phyloP scores from a whole-genome alignment of 2,888 invertebrate genomes.

The Lochmaea crataegi region DNA sequence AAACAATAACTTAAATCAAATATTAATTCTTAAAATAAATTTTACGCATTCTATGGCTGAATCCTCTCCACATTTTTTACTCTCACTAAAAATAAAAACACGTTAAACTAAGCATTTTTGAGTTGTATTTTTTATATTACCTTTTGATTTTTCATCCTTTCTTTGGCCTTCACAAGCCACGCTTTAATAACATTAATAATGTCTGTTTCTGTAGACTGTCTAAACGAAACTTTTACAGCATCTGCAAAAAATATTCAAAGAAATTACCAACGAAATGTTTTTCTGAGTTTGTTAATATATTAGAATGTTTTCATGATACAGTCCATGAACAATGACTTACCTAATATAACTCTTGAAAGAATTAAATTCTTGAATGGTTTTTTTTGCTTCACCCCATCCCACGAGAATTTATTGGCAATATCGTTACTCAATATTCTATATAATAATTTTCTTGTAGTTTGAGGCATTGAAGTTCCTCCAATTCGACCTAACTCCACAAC shows the following conservation, averaged over 20 bases:
- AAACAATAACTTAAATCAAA: background rate
- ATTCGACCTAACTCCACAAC: conserved; percentile 4
- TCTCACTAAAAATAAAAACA: background rate
- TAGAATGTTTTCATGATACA: conserved; percentile 4
- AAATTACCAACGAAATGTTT: background rate
- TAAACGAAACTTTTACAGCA: background rate
- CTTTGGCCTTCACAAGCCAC: background rate
- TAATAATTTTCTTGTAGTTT: no score
- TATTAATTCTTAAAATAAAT: background rate
- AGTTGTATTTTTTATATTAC: background rate
- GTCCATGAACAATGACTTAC: background rate
- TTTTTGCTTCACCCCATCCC: no score
- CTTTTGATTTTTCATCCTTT: background rate
- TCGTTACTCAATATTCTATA: background rate
- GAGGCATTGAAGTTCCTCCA: background rate
- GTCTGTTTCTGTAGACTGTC: background rate
- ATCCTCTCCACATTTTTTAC: background rate
- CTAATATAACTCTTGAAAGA: no score
- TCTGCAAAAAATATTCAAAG: background rate
- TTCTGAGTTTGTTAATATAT: conserved; percentile 1
- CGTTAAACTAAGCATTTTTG: background rate
- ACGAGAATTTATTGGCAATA: background rate
- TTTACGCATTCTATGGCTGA: background rate
- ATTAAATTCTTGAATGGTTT: no score
- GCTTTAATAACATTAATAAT: background rate